Evolutionary conservation across 1,140 invertebrate species (phyloP), one percentile per base, ranked within the genome.

Genomic region (Mactra quadrangularis): DNA sequence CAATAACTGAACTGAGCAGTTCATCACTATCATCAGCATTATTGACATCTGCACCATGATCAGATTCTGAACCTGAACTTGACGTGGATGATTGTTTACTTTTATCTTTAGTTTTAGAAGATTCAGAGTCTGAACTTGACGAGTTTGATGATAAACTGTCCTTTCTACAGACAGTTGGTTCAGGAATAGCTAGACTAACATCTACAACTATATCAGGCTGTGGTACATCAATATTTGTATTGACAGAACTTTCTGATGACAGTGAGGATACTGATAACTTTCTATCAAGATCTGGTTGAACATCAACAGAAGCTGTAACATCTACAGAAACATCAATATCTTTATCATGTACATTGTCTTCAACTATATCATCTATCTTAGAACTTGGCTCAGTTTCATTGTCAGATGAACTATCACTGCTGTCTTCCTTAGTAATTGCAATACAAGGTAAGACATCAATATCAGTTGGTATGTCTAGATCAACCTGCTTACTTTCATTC

Each of bases 1-100:
- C 76, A 17, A 79, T 79, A 1, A 79, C 76, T 33, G 62, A 66
- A 17, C 57, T 33, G 13, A 79, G 31, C n/a, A 79, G 31, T 2
- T 45, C 60, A 70, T 79, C 76, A 31, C 59, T 45, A 29, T 53
- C 45, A 52, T 17, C 27, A 19, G 25, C 19, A 6, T 53, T n/a
- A n/a, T 7, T 53, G 19, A 9, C 4, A 4, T n/a, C 52, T 53
- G 17, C 7, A 7, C 25, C 52, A 9, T 4, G 25, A 53, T 7
- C 4, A 9, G 6, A 6, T n/a, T 11, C 52, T 4, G 52, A 53
- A n/a, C 17, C 6, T 53, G 52, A 53, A 25, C 52, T 53, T 53
- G 52, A 41, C 15, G 38, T 7, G 6, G 6, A 7, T 7, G 6
- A 7, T 55, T 7, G 7, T 55, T 55, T 6, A 9, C 19, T 27